phyloP scores from a whole-genome alignment of 2,113 vertebrate species.

The Nothoprocta pentlandii region DNA sequence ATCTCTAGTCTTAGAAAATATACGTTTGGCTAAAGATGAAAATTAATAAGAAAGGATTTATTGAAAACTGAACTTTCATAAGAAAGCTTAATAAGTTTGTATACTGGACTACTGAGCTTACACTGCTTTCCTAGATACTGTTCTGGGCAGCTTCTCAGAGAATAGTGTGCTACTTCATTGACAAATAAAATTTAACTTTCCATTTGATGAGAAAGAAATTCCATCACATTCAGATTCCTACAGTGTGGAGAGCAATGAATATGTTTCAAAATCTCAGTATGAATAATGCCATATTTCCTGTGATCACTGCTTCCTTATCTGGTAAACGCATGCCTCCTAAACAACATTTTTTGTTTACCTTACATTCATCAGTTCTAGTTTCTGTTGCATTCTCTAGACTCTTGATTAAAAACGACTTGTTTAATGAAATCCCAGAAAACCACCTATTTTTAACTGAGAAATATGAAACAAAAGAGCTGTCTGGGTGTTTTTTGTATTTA shows the following conservation, averaged over 20 bases:
- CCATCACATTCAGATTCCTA: background rate
- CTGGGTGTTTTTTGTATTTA: constrained; percentile 19
- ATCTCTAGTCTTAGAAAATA: background rate
- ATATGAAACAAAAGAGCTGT: background rate
- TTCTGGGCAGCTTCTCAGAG: background rate
- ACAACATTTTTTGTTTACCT: constrained; percentile 56
- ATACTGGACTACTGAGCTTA: background rate
- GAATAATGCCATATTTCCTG: constrained; percentile 32
- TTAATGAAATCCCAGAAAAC: constrained; percentile 32
- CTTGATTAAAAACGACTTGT: constrained; percentile 30
- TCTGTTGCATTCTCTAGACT: constrained; percentile 7
- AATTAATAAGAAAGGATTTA: background rate
- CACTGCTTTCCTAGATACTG: background rate
- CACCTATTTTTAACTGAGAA: background rate
- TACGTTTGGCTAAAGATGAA: background rate
- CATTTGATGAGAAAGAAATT: background rate
- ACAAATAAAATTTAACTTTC: constrained; percentile 36
- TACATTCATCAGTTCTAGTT: constrained; percentile 43
- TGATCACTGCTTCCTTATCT: constrained; percentile 73
- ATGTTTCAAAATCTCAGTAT: constrained; percentile 44
- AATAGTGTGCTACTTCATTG: background rate
- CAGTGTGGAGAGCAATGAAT: constrained; percentile 35
- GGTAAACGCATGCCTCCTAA: constrained; percentile 41
- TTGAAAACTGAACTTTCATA: background rate
- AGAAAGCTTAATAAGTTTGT: background rate